Evolutionary conservation across 2,113 vertebrate species (phyloP).

Genomic region (Ursus arctos): DNA sequence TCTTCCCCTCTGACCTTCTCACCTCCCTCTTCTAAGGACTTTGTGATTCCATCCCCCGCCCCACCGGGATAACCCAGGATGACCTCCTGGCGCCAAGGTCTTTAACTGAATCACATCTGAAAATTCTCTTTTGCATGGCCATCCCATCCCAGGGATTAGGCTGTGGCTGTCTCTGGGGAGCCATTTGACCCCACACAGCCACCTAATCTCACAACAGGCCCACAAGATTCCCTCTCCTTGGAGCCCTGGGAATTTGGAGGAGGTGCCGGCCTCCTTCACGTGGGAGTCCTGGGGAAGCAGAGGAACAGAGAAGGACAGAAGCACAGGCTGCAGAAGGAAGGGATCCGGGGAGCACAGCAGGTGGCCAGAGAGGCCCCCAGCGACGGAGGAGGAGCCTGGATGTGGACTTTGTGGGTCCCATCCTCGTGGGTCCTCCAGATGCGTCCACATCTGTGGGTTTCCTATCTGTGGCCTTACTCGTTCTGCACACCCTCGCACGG

Average conservation of each 20-base stretch:
- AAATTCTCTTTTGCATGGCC: not conserved
- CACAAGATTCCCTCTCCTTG: no score
- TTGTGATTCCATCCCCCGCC: not conserved
- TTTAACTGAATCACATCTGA: fast-evolving
- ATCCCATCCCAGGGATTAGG: no score
- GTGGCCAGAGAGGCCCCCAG: not conserved
- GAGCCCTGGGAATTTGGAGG: not conserved
- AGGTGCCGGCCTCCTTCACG: not conserved
- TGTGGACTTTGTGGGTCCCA: fast-evolving
- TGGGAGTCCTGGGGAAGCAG: not conserved
- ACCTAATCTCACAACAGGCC: not conserved
- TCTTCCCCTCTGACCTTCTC: not conserved
- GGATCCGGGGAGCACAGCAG: no score
- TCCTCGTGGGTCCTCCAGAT: fast-evolving
- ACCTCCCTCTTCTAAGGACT: not conserved
- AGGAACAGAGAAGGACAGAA: not conserved
- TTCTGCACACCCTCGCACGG: fast-evolving
- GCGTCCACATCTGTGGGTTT: fast-evolving
- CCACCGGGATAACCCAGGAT: fast-evolving
- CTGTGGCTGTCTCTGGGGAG: no score
- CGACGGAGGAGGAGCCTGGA: not conserved
- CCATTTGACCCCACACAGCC: fast-evolving
- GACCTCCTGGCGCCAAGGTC: fast-evolving
- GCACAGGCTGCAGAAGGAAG: not conserved
- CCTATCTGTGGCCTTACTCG: no score